phyloP scores from a whole-genome alignment of 2,888 invertebrate genomes.

The Pycnomerus fuliginosus region DNA sequence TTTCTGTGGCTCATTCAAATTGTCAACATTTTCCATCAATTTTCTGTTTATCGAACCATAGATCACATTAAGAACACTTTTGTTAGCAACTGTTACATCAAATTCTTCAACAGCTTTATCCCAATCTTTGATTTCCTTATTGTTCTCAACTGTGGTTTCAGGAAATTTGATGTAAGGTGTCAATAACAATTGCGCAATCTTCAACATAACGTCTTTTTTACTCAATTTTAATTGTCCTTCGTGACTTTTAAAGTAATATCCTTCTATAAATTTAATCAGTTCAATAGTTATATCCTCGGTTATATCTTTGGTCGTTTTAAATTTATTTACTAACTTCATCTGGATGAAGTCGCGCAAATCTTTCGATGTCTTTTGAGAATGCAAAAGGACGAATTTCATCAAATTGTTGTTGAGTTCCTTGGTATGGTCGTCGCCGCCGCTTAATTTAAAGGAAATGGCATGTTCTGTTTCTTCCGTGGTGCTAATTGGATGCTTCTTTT shows the following conservation, averaged over 20 bases:
- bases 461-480: constrained; percentile 3
- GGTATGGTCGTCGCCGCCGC: not conserved
- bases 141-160: not conserved
- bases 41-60: not conserved
- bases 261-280: not conserved
- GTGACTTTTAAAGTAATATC: not conserved
- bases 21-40: not conserved
- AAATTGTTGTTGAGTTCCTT: not conserved
- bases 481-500: not conserved
- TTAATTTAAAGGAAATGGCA: not conserved
- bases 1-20: not conserved
- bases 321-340: constrained; percentile 1
- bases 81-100: constrained; percentile 3
- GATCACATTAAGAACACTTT: not conserved
- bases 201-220: constrained; percentile 1
- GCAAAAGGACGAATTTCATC: not conserved
- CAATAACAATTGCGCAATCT: constrained; percentile 1
- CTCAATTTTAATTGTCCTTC: constrained; percentile 1
- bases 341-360: not conserved
- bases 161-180: not conserved
- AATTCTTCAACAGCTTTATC: not conserved
- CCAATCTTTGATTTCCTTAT: not conserved
- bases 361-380: constrained; percentile 2
- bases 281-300: too few relatives aligned
- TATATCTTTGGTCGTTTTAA: not conserved